Evolutionary conservation across 1,140 invertebrate genomes (phyloP).

Genomic region (Rhyzopertha dominica): DNA sequence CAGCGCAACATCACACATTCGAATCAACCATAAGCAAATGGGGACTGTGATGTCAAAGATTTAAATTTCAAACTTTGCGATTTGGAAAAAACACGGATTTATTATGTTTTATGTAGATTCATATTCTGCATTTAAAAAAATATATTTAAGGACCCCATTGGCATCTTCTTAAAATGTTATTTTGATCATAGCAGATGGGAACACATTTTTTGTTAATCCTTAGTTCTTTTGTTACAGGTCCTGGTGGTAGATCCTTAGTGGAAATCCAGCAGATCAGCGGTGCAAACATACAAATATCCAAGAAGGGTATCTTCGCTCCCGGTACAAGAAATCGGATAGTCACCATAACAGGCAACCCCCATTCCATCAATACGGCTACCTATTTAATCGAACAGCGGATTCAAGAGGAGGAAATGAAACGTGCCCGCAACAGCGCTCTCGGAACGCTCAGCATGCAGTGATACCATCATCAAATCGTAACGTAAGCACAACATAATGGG

Average conservation of each 20-base stretch:
- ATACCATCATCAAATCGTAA: slow-evolving; percentile 28
- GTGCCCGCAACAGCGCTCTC: slow-evolving; percentile 81
- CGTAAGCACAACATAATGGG: background rate
- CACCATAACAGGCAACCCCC: slow-evolving; percentile 84
- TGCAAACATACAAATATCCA: slow-evolving; percentile 97
- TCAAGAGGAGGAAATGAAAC: slow-evolving; percentile 89
- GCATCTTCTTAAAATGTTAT: too few relatives aligned
- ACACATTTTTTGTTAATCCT: too few relatives aligned
- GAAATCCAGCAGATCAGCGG: slow-evolving; percentile 96
- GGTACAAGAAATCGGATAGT: slow-evolving; percentile 96
- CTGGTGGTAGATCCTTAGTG: slow-evolving; percentile 89
- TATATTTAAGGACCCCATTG: too few relatives aligned
- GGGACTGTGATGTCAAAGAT: too few relatives aligned
- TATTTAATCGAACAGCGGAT: slow-evolving; percentile 95
- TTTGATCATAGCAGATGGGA: too few relatives aligned
- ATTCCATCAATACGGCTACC: slow-evolving; percentile 83
- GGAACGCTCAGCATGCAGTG: slow-evolving; percentile 56
- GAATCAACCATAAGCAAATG: too few relatives aligned
- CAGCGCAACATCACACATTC: too few relatives aligned
- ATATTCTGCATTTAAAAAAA: too few relatives aligned
- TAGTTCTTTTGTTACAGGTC: slow-evolving; percentile 51
- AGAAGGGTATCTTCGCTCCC: slow-evolving; percentile 95
- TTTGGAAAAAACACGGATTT: too few relatives aligned
- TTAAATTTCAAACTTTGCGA: too few relatives aligned
- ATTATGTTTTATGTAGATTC: too few relatives aligned